Evolutionary conservation across 2,888 invertebrate species (phyloP), one percentile per base, ranked within the genome.

Genomic region (Bibio marci): DNA sequence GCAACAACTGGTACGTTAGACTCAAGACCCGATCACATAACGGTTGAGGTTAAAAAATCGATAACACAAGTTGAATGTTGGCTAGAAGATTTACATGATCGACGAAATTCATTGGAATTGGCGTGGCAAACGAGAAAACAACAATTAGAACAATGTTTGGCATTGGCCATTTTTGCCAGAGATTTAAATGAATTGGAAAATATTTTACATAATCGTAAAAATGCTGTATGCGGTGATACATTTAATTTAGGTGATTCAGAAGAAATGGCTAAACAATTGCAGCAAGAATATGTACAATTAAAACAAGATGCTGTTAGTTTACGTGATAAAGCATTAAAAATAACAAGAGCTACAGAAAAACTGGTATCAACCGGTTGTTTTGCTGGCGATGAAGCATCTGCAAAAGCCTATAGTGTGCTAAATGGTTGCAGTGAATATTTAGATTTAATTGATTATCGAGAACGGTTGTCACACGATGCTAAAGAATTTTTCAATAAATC

Each of bases 121-220:
- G 67, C 70, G 30, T 77, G 77, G 63, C 71, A 70, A 48, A 71
- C 68, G 48, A 66, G 81, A 46, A 80, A 81, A 58, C 69, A 71
- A 7, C 76, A 81, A 53, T 63, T 86, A 49, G 83, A 85, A 52
- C 82, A 85, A 56, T 79, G 81, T 49, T 62, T 82, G 43, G 79
- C 80, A 28, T 61, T 83, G 41, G 76, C 80, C 35, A 63, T 80
- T 48, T 62, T 85, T 28, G 79, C 80, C 36, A 70, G 72, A 35
- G 85, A 83, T 55, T 64, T 85, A 37, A 64, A 71, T 35, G 70
- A 73, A 46, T 58, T 80, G 25, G 75, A 78, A 50, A 65, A 71
- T 15, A 62, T 66, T 33, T 55, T 80, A 14, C 63, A 62, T 39
- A 65, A 67, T 39, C 64, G 72, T 46, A 65, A 68, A 38, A 52